Conservation (phyloP, 2,113 vertebrate genomes). For the Cyanoramphus novaezelandiae region DNA sequence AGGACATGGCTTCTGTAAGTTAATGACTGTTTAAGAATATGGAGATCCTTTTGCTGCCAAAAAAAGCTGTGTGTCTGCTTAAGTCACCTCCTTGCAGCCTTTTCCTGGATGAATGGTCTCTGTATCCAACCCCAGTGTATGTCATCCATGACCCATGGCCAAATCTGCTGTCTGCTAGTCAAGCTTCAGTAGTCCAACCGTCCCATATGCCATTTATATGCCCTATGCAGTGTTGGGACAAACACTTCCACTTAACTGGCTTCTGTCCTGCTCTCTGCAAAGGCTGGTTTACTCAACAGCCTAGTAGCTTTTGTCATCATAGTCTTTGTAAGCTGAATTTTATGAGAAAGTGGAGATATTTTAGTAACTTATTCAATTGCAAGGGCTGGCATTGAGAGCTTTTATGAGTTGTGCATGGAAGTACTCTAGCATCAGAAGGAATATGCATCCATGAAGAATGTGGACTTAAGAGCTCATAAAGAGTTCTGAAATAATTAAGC, state of each 20-base stretch:
- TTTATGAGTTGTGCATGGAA: neutral
- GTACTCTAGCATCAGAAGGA: neutral
- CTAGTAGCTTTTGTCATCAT: neutral
- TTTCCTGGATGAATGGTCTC: neutral
- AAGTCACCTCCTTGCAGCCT: neutral
- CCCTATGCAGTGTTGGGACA: neutral
- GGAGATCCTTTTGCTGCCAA: neutral
- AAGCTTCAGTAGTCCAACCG: neutral
- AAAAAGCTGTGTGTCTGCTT: neutral
- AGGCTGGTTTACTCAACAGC: neutral
- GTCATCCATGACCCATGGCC: neutral
- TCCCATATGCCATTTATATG: fast-evolving
- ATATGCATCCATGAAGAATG: neutral
- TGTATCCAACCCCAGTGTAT: neutral
- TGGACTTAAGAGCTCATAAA: neutral
- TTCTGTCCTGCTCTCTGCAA: neutral
- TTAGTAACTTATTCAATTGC: neutral
- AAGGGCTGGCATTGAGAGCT: neutral
- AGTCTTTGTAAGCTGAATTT: neutral
- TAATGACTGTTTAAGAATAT: neutral
- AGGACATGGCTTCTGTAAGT: neutral
- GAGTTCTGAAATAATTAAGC: neutral
- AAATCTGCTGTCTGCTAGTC: neutral
- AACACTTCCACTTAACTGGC: neutral
- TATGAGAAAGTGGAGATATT: neutral